Conservation (phyloP, 2,113 vertebrate species). For the Scomber japonicus region DNA sequence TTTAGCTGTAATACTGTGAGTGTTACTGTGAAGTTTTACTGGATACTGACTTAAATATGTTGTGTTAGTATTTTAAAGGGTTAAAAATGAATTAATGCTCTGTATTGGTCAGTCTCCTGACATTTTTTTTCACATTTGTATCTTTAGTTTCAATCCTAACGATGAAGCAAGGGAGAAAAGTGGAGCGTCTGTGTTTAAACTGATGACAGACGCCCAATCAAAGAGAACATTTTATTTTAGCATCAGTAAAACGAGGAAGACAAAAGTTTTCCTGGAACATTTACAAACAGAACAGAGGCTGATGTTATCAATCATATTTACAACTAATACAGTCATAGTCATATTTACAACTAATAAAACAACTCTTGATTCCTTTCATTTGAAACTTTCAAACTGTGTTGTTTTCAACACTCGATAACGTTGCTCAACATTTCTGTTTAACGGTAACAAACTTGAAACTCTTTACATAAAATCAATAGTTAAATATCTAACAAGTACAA, state of each 20-base stretch:
- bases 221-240: constrained; percentile 23
- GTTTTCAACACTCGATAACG: constrained; percentile 25
- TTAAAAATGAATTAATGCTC: too few relatives aligned
- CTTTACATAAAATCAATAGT: constrained; percentile 30
- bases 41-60: too few relatives aligned
- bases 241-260: constrained; percentile 36
- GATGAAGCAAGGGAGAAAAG: too few relatives aligned
- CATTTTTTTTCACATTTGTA: too few relatives aligned
- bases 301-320: constrained; percentile 19
- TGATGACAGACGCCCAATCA: neutral
- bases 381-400: neutral
- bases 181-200: too few relatives aligned
- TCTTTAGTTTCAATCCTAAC: too few relatives aligned
- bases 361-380: constrained; percentile 1
- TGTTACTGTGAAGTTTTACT: too few relatives aligned
- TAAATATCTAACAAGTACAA: neutral
- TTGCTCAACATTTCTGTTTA: constrained; percentile 16
- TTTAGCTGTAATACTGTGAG: too few relatives aligned
- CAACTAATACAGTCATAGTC: constrained; percentile 34
- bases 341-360: constrained; percentile 55
- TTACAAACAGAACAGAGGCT: constrained; percentile 33
- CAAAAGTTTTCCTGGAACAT: constrained; percentile 42
- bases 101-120: too few relatives aligned
- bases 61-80: too few relatives aligned
- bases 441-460: constrained; percentile 1